phyloP scores from a whole-genome alignment of 2,113 vertebrate species.

The Phylloscopus whistleri region DNA sequence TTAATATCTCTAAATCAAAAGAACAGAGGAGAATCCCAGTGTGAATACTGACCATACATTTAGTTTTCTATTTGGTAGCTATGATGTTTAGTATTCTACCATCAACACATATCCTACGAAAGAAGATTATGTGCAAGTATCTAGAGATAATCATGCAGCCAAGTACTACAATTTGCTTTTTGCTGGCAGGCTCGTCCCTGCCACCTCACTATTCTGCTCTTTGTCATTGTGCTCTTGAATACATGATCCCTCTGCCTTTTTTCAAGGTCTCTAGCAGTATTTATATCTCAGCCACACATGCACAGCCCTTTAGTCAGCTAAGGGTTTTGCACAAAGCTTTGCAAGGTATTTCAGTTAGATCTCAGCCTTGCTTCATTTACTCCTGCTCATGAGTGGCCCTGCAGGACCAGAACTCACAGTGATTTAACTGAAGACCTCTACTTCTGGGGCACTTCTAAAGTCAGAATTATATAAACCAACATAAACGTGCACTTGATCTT shows the following conservation, averaged over 20 bases:
- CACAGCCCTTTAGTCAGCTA: background rate
- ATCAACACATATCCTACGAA: fast-evolving
- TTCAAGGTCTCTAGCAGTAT: background rate
- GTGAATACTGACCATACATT: background rate
- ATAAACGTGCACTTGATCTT: background rate
- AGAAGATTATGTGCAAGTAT: background rate
- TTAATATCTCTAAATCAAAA: background rate
- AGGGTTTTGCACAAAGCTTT: background rate
- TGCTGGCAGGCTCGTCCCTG: background rate
- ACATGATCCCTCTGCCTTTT: background rate
- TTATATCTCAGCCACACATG: background rate
- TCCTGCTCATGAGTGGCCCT: fast-evolving
- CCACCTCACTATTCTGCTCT: background rate
- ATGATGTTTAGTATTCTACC: background rate
- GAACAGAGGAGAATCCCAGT: background rate
- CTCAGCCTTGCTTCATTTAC: background rate
- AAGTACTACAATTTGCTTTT: background rate
- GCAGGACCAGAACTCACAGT: background rate
- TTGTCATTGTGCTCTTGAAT: background rate
- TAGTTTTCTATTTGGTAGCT: background rate
- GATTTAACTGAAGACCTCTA: background rate
- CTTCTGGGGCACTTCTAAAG: background rate
- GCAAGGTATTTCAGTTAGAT: background rate
- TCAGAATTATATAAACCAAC: background rate
- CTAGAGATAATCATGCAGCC: background rate